Evolutionary conservation across 1,140 invertebrate species (phyloP), one percentile per base, ranked within the genome.

Genomic region (Micrasema minimum): DNA sequence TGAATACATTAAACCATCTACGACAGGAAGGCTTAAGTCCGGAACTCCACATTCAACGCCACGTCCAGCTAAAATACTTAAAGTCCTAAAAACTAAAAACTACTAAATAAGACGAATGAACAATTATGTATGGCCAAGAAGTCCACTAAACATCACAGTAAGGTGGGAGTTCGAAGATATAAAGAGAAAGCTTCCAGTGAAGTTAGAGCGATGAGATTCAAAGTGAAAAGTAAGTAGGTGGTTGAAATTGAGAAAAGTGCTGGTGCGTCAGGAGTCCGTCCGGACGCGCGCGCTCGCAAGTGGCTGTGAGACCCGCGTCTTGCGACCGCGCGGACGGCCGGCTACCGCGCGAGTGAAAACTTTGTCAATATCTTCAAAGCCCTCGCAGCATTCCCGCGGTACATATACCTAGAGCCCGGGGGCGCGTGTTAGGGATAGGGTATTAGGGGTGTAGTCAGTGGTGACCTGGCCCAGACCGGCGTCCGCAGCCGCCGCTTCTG

Each of bases 381-480:
- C 71, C 70, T 72, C 65, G 55, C 71, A 65, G 72, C 66, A 65
- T 66, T 72, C 70, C 51, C 64, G 53, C 45, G 57, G 48, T 65
- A 71, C 50, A 71, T 65, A 71, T 66, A 71, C 69, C 69, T 71
- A 71, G 37, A 46, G 55, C 55, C 55, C 55, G n/a, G 55, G 14
- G 59, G 59, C 12, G 22, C 12, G 41, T 37, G 64, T 64, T 22
- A 12, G 59, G 59, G 35, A 35, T 45, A 38, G 59, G 69, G 55
- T 20, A 61, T 61, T 53, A 43, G 68, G 50, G 65, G 46, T 74
- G 71, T 31, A 53, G 50, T 37, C 61, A 37, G 50, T 43, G 68
- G 70, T 67, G 88, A 90, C 85, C 90, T 88, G 82, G 89, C 89
- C 90, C 90, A 91, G 78, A 90, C 88, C 78, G 90, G 90, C 80